phyloP scores from a whole-genome alignment of 2,113 vertebrate species.

The Osmerus eperlanus region DNA sequence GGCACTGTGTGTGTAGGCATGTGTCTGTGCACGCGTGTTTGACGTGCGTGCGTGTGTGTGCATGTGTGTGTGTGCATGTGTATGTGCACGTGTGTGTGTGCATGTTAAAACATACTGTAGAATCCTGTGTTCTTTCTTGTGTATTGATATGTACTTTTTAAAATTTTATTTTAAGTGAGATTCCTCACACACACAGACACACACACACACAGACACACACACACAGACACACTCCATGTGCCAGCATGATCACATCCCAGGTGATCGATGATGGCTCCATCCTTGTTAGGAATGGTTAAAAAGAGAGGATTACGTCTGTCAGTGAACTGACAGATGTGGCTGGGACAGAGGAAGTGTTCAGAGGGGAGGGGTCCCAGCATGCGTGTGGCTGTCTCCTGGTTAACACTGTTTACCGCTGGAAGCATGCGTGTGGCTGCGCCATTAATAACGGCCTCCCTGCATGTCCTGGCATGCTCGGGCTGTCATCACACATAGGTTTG shows the following conservation, averaged over 20 bases:
- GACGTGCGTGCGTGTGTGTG: too few relatives aligned
- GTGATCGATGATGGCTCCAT: too few relatives aligned
- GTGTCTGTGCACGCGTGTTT: not conserved
- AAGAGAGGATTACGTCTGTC: slow-evolving; percentile 29
- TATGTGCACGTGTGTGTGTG: not conserved
- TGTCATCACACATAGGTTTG: slow-evolving; percentile 36
- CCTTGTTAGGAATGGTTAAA: too few relatives aligned
- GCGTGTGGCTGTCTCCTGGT: slow-evolving; percentile 32
- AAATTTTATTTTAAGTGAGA: not conserved
- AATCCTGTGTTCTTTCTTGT: not conserved
- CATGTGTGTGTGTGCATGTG: not conserved
- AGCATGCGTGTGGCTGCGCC: slow-evolving; percentile 25
- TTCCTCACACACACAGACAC: not conserved
- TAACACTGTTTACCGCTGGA: slow-evolving; percentile 44
- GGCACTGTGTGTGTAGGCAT: not conserved
- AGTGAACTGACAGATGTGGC: slow-evolving; percentile 35
- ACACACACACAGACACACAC: not conserved
- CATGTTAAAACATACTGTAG: not conserved
- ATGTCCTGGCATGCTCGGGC: slow-evolving; percentile 36
- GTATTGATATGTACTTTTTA: not conserved
- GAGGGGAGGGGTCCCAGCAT: not conserved
- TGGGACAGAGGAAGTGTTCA: not conserved
- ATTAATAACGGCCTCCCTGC: slow-evolving; percentile 60
- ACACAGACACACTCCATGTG: not conserved
- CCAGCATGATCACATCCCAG: too few relatives aligned